These are phyloP conservation scores for Galerucella calmariensis DNA, from an alignment of 2,888 invertebrate species.

Conservation along the genomic window DNA sequence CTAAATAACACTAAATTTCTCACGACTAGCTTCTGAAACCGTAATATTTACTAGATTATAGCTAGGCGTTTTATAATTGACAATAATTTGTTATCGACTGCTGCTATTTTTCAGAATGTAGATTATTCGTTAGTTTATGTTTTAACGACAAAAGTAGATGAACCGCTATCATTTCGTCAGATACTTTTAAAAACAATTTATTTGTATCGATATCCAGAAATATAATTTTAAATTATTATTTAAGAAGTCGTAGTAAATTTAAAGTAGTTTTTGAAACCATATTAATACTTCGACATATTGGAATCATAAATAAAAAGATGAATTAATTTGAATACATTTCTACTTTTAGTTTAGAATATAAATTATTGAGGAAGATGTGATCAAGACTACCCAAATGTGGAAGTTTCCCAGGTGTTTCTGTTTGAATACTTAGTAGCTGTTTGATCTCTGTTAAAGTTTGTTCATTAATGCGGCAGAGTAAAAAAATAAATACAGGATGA, in stretches of 20 bases:
- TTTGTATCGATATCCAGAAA: not conserved
- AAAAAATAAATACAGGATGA: too few relatives aligned
- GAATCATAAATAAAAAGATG: not conserved
- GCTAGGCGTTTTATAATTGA: slow-evolving; percentile 28
- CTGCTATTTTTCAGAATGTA: slow-evolving; percentile 8
- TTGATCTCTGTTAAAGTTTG: too few relatives aligned
- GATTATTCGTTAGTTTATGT: slow-evolving; percentile 6
- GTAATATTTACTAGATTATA: slow-evolving; percentile 19
- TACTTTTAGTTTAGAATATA: too few relatives aligned
- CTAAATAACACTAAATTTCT: slow-evolving; percentile 18
- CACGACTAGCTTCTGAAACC: slow-evolving; percentile 25
- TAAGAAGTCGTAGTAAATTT: not conserved
- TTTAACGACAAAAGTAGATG: slow-evolving; percentile 4
- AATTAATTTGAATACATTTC: too few relatives aligned
- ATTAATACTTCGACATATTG: not conserved
- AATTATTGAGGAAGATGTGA: too few relatives aligned
- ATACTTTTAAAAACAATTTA: slow-evolving; percentile 10
- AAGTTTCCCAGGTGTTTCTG: too few relatives aligned
- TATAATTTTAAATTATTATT: not conserved
- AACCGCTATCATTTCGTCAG: slow-evolving; percentile 13
- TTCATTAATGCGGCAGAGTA: too few relatives aligned
- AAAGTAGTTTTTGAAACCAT: not conserved
- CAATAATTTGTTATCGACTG: slow-evolving; percentile 21
- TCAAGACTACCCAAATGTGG: too few relatives aligned
- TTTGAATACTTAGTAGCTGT: too few relatives aligned